Conservation (phyloP, 2,888 invertebrate species). For the Deilephila elpenor region DNA sequence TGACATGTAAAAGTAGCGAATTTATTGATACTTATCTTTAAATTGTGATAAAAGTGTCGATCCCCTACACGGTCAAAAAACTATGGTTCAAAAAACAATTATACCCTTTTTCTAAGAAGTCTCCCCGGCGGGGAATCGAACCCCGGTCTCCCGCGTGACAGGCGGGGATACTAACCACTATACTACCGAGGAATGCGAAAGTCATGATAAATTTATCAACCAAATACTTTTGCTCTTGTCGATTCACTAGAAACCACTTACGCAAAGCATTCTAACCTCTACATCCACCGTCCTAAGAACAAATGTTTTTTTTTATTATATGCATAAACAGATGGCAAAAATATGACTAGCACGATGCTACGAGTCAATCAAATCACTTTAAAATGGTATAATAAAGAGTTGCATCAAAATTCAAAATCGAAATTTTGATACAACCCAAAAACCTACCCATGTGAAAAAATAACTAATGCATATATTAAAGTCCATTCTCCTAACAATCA, state of each 20-base stretch:
- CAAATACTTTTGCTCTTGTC: not conserved
- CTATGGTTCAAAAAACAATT: too few relatives aligned
- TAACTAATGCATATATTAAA: not conserved
- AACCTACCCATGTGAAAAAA: too few relatives aligned
- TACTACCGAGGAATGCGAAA: slow-evolving; percentile 69
- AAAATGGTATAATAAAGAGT: too few relatives aligned
- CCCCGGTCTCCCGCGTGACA: slow-evolving; percentile 83
- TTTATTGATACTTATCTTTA: too few relatives aligned
- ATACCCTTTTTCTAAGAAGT: not conserved
- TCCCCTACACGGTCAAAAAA: too few relatives aligned
- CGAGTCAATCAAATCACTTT: too few relatives aligned
- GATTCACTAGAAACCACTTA: not conserved
- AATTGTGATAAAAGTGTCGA: too few relatives aligned
- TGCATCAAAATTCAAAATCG: too few relatives aligned
- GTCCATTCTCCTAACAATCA: not conserved
- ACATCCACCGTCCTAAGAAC: not conserved
- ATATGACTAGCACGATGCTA: too few relatives aligned
- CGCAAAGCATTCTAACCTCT: not conserved
- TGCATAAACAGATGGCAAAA: too few relatives aligned
- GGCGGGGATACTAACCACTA: slow-evolving; percentile 83
- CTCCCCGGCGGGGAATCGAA: slow-evolving; percentile 81
- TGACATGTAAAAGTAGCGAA: too few relatives aligned
- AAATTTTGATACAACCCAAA: too few relatives aligned
- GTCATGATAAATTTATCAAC: not conserved
- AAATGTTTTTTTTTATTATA: not conserved